Percentiles rank a stretch among this genome's conserved stretches.
These are phyloP conservation scores for Parelbella ahira DNA, from an alignment of 2,888 invertebrate species.

Conservation along the genomic window DNA sequence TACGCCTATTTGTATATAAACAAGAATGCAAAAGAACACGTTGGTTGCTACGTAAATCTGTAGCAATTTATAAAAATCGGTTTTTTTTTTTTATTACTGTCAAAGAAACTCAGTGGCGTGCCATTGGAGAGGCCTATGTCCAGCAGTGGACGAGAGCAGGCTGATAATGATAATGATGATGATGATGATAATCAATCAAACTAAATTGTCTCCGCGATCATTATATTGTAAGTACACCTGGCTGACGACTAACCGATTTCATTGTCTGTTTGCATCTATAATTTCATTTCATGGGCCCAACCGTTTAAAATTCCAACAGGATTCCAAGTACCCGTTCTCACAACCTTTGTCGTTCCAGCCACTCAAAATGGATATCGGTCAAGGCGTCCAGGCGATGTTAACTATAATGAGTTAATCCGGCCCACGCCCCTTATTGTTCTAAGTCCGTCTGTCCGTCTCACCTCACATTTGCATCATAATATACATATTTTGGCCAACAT, in stretches of 20 bases:
- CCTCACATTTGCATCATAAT: slow-evolving; percentile 63
- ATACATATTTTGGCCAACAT: slow-evolving; percentile 52
- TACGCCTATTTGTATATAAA: too few relatives aligned
- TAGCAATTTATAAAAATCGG: too few relatives aligned
- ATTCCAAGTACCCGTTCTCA: slow-evolving; percentile 31
- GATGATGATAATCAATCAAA: too few relatives aligned
- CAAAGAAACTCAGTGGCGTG: too few relatives aligned
- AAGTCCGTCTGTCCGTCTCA: slow-evolving; percentile 60
- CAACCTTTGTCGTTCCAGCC: slow-evolving; percentile 36
- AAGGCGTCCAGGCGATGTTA: slow-evolving; percentile 67
- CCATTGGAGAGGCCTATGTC: too few relatives aligned
- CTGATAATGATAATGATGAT: too few relatives aligned
- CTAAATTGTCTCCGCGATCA: too few relatives aligned
- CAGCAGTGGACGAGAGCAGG: too few relatives aligned
- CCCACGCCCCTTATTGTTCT: slow-evolving; percentile 77
- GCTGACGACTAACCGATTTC: slow-evolving; percentile 4
- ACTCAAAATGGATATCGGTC: slow-evolving; percentile 70
- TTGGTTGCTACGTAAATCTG: too few relatives aligned
- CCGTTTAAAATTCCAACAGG: slow-evolving; percentile 25
- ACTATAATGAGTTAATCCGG: slow-evolving; percentile 67
- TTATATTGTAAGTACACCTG: background rate
- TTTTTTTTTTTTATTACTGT: too few relatives aligned
- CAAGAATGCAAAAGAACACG: too few relatives aligned
- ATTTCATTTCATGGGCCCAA: slow-evolving; percentile 11
- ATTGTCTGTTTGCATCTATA: slow-evolving; percentile 11